phyloP scores from a whole-genome alignment of 2,113 vertebrate species.

The Pollimyrus isidori region DNA sequence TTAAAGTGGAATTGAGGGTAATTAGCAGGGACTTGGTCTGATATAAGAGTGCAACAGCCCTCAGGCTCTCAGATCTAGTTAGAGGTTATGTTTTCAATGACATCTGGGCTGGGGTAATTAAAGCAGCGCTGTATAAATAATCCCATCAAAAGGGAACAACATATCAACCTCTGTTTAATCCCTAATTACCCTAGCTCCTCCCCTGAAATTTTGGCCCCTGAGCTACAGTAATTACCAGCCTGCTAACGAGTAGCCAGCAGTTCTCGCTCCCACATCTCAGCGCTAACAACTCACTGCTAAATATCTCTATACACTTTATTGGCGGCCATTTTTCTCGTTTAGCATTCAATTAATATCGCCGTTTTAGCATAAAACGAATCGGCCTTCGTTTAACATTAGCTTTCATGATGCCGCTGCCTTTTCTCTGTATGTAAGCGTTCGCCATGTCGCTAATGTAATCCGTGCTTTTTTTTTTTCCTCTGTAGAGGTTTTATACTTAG shows the following conservation, averaged over 20 bases:
- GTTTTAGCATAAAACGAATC: background rate
- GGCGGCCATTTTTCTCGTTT: background rate
- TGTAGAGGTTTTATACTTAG: background rate
- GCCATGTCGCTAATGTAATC: background rate
- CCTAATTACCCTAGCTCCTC: constrained; percentile 57
- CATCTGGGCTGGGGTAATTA: constrained; percentile 51
- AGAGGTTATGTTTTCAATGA: constrained; percentile 47
- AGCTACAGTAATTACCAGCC: constrained; percentile 51
- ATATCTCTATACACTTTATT: background rate
- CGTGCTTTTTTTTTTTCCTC: background rate
- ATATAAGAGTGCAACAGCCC: constrained; percentile 15
- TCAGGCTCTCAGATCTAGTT: constrained; percentile 27
- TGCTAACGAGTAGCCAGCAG: constrained; percentile 52
- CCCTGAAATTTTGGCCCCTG: constrained; percentile 39
- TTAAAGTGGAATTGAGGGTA: constrained; percentile 32
- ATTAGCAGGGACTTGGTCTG: constrained; percentile 40
- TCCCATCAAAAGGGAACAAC: constrained; percentile 59
- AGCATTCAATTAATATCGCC: background rate
- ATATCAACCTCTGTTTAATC: constrained; percentile 57
- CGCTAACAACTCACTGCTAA: background rate
- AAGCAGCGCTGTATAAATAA: constrained; percentile 46
- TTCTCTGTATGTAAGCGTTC: background rate
- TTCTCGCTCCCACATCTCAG: background rate
- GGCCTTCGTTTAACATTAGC: background rate
- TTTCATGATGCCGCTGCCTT: background rate